phyloP scores from a whole-genome alignment of 2,797 vertebrate genomes.

The Denticeps clupeoides region DNA sequence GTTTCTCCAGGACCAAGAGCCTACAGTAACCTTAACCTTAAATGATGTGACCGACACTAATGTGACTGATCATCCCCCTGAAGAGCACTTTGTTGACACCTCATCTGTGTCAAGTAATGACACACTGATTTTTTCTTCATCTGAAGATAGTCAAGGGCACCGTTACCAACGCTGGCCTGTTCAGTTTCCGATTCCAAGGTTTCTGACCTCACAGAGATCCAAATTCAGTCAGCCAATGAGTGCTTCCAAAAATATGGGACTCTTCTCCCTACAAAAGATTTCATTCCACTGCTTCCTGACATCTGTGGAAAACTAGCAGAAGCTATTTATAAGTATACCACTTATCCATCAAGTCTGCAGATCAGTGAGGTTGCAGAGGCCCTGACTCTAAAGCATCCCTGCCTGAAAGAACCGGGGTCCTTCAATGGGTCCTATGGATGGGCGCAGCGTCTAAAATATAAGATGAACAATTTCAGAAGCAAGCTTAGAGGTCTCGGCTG shows the following conservation, averaged over 20 bases:
- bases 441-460: neutral
- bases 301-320: no score
- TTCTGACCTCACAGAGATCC: no score
- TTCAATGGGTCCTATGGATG: neutral
- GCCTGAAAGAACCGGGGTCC: neutral
- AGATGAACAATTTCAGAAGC: neutral
- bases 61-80: neutral
- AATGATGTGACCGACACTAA: neutral
- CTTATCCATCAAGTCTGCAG: neutral
- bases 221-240: no score
- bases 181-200: no score
- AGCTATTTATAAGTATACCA: neutral
- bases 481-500: neutral
- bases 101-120: neutral
- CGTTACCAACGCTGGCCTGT: no score
- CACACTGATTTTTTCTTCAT: no score
- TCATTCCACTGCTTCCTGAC: no score
- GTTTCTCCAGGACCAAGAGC: no score
- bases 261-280: no score
- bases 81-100: no score
- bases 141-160: no score
- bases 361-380: neutral
- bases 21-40: slow-evolving; percentile 11
- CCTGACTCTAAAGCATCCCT: neutral
- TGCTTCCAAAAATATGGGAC: no score